phyloP scores from a whole-genome alignment of 2,888 invertebrate species.

The Xestia ashworthii region DNA sequence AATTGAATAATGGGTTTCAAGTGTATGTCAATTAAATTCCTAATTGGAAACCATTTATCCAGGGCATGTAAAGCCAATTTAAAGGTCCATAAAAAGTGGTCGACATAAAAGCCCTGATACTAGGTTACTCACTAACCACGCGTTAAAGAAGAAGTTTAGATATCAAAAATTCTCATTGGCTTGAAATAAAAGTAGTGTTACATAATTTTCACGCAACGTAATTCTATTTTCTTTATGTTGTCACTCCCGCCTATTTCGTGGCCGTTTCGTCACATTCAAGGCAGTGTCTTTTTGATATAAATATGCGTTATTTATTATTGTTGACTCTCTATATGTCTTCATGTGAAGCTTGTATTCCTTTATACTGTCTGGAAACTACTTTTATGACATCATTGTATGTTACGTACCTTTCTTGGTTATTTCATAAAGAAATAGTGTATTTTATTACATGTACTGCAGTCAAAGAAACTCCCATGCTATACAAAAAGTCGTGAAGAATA shows the following conservation, averaged over 20 bases:
- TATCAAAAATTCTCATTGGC: background rate
- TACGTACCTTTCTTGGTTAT: background rate
- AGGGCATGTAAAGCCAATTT: too few relatives aligned
- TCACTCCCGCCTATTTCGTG: conserved; percentile 28
- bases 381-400: background rate
- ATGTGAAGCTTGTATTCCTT: conserved; percentile 46
- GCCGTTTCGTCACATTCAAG: conserved; percentile 57
- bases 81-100: too few relatives aligned
- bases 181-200: background rate
- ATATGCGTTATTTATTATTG: conserved; percentile 68
- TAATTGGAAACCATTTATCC: too few relatives aligned
- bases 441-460: background rate
- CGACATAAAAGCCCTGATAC: too few relatives aligned
- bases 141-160: background rate
- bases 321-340: conserved; percentile 53
- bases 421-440: conserved; percentile 5
- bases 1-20: background rate
- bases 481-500: conserved; percentile 30
- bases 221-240: background rate
- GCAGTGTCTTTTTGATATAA: conserved; percentile 61
- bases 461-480: conserved; percentile 25
- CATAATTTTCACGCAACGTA: background rate
- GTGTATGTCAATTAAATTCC: too few relatives aligned
- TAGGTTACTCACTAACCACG: too few relatives aligned
- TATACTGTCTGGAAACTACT: conserved; percentile 17